Evolutionary conservation across 2,797 vertebrate species (phyloP).

Genomic region (Urosaurus nigricauda): DNA sequence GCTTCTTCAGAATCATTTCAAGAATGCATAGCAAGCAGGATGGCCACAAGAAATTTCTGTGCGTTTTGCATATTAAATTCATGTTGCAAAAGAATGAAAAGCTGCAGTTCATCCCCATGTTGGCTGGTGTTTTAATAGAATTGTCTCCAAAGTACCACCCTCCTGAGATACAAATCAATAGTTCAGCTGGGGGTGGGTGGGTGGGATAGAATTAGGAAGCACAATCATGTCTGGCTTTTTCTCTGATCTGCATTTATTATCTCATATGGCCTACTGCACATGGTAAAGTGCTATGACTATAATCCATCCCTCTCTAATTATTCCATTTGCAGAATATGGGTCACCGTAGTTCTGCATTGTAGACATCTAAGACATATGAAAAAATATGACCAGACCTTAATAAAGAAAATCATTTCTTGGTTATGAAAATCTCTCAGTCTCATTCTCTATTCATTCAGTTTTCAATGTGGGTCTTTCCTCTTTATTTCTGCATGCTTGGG

Average conservation of each 20-base stretch:
- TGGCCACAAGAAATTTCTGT: background rate
- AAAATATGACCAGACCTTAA: background rate
- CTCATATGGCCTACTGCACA: background rate
- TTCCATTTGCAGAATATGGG: background rate
- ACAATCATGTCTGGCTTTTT: background rate
- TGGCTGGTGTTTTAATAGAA: background rate
- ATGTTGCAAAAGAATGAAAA: background rate
- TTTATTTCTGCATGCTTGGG: too few species aligned
- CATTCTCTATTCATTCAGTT: background rate
- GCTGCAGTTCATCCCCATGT: background rate
- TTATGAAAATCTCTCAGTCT: background rate
- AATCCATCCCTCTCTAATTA: background rate
- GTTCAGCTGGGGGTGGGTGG: background rate
- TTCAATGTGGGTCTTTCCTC: too few species aligned
- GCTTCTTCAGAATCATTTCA: background rate
- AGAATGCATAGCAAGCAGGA: background rate
- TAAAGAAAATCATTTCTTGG: background rate
- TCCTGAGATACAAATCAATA: background rate
- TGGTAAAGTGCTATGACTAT: background rate
- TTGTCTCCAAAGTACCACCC: background rate
- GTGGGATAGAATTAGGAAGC: background rate
- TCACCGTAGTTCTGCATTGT: background rate
- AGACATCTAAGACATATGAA: background rate
- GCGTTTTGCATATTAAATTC: slow-evolving; percentile 13
- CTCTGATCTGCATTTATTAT: background rate